Base-by-base conservation (phyloP, 2,888 invertebrate species). In the Myopa testacea region DNA sequence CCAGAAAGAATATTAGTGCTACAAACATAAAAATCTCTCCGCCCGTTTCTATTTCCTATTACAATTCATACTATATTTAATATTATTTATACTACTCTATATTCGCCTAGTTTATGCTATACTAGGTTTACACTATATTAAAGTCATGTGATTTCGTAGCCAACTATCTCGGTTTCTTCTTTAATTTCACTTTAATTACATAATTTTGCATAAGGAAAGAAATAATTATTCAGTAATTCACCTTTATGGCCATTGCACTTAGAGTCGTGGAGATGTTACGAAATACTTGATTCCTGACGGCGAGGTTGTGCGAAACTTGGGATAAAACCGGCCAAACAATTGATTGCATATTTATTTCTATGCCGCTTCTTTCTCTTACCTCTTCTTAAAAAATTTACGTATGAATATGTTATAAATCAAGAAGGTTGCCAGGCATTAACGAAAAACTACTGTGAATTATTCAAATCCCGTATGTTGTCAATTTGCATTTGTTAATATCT, bases 261-360 rank as follows among this genome's bases (percentile, higher is more conserved):
- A 81, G 77, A 77, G 85, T 85, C 82, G 83, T 85, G 77, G 88
- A 88, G 78, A 88, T 83, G 77, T 83, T 80, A 80, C 88, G 84
- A 63, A 78, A 75, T 19, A 63, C 58, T 52, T 74, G 79, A 19
- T 52, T 75, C 52, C 77, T 78, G 10, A 78, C 70, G 19, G 76
- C 40, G 45, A 78, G 78, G 76, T 81, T 82, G 55, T 65, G 69
- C 68, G 80, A 79, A 77, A 83, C 60, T 76, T 77, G 78, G 34
- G 73, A 68, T 74, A 76, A 69, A 76, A 74, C 71, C 71, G 69
- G 76, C 7, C 72, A 78, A 40, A 63, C 73, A 74, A 80, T 77
- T 76, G 60, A 67, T 50, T 79, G 77, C 82, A 81, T 82, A 78
- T 81, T 78, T 34, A 72, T 75, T 52, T 68, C 52, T 70, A 60